These are phyloP conservation scores for Euproctis similis DNA, from an alignment of 2,888 invertebrate genomes.

Conservation along the genomic window DNA sequence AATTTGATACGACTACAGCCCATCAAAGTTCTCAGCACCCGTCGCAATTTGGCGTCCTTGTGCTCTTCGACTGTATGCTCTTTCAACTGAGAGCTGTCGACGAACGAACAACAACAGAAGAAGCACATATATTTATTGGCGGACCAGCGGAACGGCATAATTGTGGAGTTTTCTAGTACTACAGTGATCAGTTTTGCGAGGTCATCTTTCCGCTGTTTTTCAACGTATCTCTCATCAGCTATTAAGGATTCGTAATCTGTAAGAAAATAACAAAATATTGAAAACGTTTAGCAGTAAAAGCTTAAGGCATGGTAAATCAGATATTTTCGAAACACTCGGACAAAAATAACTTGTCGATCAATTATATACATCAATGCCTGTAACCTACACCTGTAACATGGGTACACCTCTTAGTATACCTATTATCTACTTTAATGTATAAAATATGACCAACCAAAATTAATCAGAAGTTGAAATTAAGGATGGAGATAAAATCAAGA, in stretches of 20 bases:
- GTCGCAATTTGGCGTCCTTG: slow-evolving; percentile 26
- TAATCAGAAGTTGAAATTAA: too few relatives aligned
- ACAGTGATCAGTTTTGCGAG: slow-evolving; percentile 23
- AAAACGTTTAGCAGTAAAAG: too few relatives aligned
- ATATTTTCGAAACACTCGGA: too few relatives aligned
- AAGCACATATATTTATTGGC: slow-evolving; percentile 40
- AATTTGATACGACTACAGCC: slow-evolving; percentile 32
- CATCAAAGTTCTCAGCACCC: slow-evolving; percentile 23
- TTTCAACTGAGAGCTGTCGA: slow-evolving; percentile 26
- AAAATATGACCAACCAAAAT: too few relatives aligned
- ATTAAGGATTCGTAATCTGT: slow-evolving; percentile 13
- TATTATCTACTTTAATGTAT: too few relatives aligned
- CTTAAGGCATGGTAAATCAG: too few relatives aligned
- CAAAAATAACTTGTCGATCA: too few relatives aligned
- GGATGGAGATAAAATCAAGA: too few relatives aligned
- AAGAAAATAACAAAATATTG: too few relatives aligned
- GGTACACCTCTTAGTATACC: too few relatives aligned
- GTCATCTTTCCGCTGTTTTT: slow-evolving; percentile 26
- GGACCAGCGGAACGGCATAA: slow-evolving; percentile 39
- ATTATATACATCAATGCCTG: too few relatives aligned
- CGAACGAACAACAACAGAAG: slow-evolving; percentile 34
- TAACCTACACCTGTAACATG: too few relatives aligned
- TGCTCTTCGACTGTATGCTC: slow-evolving; percentile 35
- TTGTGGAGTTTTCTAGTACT: slow-evolving; percentile 34
- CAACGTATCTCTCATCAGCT: slow-evolving; percentile 9